These are phyloP conservation scores for Hycleus phaleratus DNA, from an alignment of 1,140 invertebrate species.

Conservation along the genomic window DNA sequence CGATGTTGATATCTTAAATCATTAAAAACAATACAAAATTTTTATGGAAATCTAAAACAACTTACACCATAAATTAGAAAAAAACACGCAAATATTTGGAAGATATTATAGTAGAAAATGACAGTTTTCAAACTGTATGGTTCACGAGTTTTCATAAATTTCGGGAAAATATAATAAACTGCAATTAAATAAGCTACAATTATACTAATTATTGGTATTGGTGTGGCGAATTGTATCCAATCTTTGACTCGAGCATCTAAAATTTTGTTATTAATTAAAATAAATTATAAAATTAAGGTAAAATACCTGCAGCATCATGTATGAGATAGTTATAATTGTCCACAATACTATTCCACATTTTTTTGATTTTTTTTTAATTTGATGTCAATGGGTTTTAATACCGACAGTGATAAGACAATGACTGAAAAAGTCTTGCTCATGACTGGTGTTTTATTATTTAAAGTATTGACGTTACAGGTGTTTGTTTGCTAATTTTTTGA, in stretches of 20 bases:
- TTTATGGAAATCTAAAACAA: not conserved
- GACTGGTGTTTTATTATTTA: too few relatives aligned
- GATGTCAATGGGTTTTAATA: too few relatives aligned
- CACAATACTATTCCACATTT: not conserved
- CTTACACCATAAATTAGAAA: conserved; percentile 42
- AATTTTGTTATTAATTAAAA: conserved; percentile 11
- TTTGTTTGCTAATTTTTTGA: too few relatives aligned
- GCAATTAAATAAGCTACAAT: conserved; percentile 56
- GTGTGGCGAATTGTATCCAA: conserved; percentile 49
- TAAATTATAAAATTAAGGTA: not conserved
- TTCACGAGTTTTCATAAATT: conserved; percentile 52
- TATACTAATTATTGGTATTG: conserved; percentile 45
- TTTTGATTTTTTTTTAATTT: too few relatives aligned
- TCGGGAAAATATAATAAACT: conserved; percentile 56
- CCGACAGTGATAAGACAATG: too few relatives aligned
- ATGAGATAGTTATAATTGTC: conserved; percentile 2
- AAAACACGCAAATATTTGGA: conserved; percentile 47
- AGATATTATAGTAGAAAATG: conserved; percentile 53
- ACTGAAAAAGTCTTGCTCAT: too few relatives aligned
- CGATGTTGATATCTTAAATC: conserved; percentile 8
- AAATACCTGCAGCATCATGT: conserved; percentile 3
- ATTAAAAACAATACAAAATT: not conserved
- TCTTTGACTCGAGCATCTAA: conserved; percentile 54
- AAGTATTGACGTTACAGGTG: too few relatives aligned
- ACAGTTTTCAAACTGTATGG: conserved; percentile 51